These are phyloP conservation scores for Chondrosia reniformis DNA, from an alignment of 37 sponge, comb jelly and placozoan species.

Conservation along the genomic window DNA sequence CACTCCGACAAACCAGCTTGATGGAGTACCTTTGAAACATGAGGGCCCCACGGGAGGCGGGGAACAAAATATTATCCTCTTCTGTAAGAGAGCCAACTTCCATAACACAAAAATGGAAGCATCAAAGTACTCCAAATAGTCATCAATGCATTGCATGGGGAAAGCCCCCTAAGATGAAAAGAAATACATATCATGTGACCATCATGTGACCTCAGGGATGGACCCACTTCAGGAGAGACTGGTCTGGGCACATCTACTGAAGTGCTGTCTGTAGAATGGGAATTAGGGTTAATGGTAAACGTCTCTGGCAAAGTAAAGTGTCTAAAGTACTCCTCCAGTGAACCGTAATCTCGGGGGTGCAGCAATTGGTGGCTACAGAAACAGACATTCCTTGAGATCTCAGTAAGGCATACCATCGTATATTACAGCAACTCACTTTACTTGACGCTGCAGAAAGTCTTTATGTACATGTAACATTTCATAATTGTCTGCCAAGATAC, in stretches of 20 bases:
- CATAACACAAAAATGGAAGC: constrained; percentile 86
- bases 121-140: constrained; percentile 76
- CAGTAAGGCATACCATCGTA: neutral
- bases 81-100: constrained; percentile 83
- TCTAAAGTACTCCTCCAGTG: constrained; percentile 62
- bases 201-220: too few species aligned
- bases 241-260: too few species aligned
- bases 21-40: constrained; percentile 67
- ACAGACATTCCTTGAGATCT: neutral
- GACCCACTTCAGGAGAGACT: too few species aligned
- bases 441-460: constrained; percentile 74
- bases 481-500: constrained; percentile 73
- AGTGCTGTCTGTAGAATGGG: too few species aligned
- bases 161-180: constrained; percentile 24
- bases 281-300: too few species aligned
- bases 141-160: constrained; percentile 61
- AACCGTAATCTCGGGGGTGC: constrained; percentile 59
- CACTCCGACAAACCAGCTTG: neutral
- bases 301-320: constrained; percentile 17
- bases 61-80: constrained; percentile 79
- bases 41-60: constrained; percentile 87
- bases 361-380: constrained; percentile 48
- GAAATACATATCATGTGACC: neutral
- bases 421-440: constrained; percentile 31
- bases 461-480: constrained; percentile 72